A percentile compares a stretch with the other conserved stretches of the same genome.
Conservation (phyloP, 2,113 vertebrate species). For the Callaeas wilsoni region DNA sequence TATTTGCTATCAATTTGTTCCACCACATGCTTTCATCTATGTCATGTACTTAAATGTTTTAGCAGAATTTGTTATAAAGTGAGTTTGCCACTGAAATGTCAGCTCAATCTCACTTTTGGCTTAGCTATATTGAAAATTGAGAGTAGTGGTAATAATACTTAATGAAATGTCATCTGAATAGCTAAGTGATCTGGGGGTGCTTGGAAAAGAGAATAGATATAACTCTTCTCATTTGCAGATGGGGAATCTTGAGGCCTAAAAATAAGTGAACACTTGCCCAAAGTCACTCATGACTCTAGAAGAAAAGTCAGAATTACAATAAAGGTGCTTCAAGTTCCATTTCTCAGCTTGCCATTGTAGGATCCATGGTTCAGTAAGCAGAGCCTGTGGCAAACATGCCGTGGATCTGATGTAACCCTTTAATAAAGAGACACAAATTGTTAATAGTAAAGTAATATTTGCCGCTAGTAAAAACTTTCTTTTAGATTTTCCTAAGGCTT, state of each 20-base stretch:
- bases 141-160: not conserved
- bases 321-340: not conserved
- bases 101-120: not conserved
- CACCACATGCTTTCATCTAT: not conserved
- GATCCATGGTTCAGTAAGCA: not conserved
- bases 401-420: not conserved
- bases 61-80: conserved; percentile 5
- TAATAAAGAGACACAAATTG: not conserved
- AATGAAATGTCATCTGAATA: conserved; percentile 15
- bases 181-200: not conserved
- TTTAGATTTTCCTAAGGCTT: not conserved
- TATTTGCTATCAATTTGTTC: conserved; percentile 48
- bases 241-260: not conserved
- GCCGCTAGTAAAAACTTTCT: not conserved
- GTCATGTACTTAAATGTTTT: conserved; percentile 1
- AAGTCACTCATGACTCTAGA: not conserved
- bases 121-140: not conserved
- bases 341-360: not conserved
- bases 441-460: not conserved
- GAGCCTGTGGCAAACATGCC: not conserved
- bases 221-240: not conserved
- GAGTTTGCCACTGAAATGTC: conserved; percentile 15
- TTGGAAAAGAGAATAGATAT: not conserved
- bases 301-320: not conserved
- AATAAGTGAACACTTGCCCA: not conserved